A percentile compares a stretch with the other conserved stretches of the same genome.
These are phyloP conservation scores for Drosophila robusta DNA, from an alignment of 2,888 invertebrate species.

Conservation along the genomic window DNA sequence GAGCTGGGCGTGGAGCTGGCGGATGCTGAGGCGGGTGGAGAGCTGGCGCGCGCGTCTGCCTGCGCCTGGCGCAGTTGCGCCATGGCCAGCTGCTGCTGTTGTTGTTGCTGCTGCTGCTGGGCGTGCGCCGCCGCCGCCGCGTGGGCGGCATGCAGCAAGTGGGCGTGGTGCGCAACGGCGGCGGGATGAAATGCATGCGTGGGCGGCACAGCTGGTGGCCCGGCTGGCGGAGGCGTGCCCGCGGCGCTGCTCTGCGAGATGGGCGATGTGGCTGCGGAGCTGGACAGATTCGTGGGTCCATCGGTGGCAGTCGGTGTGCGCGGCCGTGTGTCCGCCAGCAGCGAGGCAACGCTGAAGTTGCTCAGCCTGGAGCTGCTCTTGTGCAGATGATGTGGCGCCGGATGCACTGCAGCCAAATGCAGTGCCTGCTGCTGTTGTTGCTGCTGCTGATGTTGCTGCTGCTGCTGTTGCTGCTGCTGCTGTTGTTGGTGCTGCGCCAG, in stretches of 20 bases:
- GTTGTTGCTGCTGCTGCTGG: constrained; percentile 75
- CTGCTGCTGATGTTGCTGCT: constrained; percentile 62
- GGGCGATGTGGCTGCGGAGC: constrained; percentile 80
- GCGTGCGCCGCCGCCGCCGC: constrained; percentile 80
- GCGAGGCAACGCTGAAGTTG: constrained; percentile 94
- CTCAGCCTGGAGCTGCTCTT: constrained; percentile 89
- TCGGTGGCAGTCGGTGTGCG: constrained; percentile 83
- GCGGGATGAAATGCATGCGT: constrained; percentile 73
- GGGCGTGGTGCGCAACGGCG: constrained; percentile 82
- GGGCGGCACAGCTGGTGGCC: constrained; percentile 43
- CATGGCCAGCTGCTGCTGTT: constrained; percentile 60
- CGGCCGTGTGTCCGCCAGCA: constrained; percentile 91
- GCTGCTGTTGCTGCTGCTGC: constrained; percentile 68
- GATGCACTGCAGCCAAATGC: constrained; percentile 74
- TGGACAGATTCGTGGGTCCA: constrained; percentile 84
- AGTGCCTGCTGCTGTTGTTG: constrained; percentile 70
- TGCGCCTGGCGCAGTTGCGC: constrained; percentile 75
- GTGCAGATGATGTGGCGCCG: constrained; percentile 81
- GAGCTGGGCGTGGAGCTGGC: constrained; percentile 74
- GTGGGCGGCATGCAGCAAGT: constrained; percentile 81
- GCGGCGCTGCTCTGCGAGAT: constrained; percentile 78
- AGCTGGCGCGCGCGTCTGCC: constrained; percentile 65
- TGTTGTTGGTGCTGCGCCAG: constrained; percentile 73
- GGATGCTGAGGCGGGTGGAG: constrained; percentile 80
- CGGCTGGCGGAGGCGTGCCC: constrained; percentile 68